A percentile compares a stretch with the other conserved stretches of the same genome.
Conservation (phyloP, 2,113 vertebrate genomes). For the Pteronura brasiliensis region DNA sequence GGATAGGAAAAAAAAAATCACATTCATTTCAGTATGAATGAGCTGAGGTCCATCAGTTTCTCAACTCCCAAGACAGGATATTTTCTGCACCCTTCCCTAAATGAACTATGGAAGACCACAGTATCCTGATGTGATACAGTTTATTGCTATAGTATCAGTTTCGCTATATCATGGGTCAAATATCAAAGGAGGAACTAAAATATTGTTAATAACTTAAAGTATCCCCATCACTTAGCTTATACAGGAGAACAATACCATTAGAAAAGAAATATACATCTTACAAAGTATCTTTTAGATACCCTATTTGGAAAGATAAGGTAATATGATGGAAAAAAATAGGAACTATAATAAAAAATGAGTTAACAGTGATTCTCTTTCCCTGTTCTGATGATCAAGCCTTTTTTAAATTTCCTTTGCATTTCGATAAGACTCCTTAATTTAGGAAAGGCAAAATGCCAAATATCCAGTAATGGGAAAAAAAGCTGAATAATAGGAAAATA, state of each 20-base stretch:
- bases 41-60: neutral
- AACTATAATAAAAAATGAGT: neutral
- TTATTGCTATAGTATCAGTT: neutral
- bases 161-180: neutral
- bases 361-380: neutral
- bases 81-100: neutral
- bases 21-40: neutral
- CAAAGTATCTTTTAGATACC: neutral
- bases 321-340: slow-evolving; percentile 11
- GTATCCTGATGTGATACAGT: neutral
- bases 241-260: neutral
- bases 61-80: neutral
- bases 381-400: slow-evolving; percentile 25
- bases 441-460: slow-evolving; percentile 16
- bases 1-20: neutral
- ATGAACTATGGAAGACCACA: neutral
- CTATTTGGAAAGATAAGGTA: slow-evolving; percentile 27
- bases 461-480: slow-evolving; percentile 36
- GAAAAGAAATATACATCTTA: neutral
- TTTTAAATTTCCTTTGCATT: slow-evolving; percentile 37
- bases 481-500: slow-evolving; percentile 43
- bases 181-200: neutral
- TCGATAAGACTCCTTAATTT: slow-evolving; percentile 4
- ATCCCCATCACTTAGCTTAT: neutral
- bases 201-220: neutral